Evolutionary conservation across 1,140 invertebrate species (phyloP).

Genomic region (Orius laevigatus): DNA sequence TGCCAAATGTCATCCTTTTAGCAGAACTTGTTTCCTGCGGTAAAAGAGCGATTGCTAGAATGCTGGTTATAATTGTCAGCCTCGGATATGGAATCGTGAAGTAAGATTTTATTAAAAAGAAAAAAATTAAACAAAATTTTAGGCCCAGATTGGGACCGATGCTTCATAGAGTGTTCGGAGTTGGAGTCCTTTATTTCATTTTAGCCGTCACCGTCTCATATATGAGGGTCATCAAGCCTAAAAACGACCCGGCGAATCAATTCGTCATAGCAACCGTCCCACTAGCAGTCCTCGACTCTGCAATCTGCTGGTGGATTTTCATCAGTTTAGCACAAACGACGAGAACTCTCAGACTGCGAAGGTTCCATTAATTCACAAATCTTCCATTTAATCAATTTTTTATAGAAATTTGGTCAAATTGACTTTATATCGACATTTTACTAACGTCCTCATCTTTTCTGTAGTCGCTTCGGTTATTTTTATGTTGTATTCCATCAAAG

Average conservation of each 20-base stretch:
- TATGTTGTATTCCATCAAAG: conserved; percentile 81
- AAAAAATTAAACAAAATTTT: conserved; percentile 14
- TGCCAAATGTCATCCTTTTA: conserved; percentile 46
- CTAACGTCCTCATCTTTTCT: conserved; percentile 79
- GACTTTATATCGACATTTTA: conserved; percentile 81
- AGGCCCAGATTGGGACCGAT: conserved; percentile 73
- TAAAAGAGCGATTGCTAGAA: conserved; percentile 76
- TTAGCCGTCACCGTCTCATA: conserved; percentile 69
- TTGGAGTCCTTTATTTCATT: conserved; percentile 65
- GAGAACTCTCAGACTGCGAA: conserved; percentile 62
- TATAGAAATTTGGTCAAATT: conserved; percentile 72
- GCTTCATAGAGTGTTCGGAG: conserved; percentile 66
- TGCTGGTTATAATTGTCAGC: conserved; percentile 85
- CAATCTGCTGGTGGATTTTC: conserved; percentile 73
- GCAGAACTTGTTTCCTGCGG: conserved; percentile 79
- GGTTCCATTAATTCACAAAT: conserved; percentile 24
- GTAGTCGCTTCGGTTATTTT: conserved; percentile 76
- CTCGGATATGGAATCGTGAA: conserved; percentile 92
- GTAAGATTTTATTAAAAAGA: conserved; percentile 33
- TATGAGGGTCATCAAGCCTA: conserved; percentile 51
- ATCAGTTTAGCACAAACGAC: conserved; percentile 78
- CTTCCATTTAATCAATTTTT: conserved; percentile 21
- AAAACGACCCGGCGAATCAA: conserved; percentile 45
- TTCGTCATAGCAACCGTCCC: conserved; percentile 56
- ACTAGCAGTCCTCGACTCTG: conserved; percentile 49